Evolutionary conservation across 2,797 vertebrate genomes (phyloP).

Genomic region (Taeniopygia guttata): DNA sequence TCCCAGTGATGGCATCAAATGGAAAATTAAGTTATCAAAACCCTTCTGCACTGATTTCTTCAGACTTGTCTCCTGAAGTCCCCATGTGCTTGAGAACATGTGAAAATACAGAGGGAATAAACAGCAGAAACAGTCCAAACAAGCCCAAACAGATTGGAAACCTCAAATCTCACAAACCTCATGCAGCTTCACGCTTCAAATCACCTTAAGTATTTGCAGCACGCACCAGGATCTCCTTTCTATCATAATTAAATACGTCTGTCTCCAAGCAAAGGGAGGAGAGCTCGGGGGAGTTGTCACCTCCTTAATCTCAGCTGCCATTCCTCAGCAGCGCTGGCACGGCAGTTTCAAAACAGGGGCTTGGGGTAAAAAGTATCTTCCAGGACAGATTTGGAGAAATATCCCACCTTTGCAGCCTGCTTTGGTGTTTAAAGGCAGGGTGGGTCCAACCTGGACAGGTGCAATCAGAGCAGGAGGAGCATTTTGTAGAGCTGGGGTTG

Average conservation of each 20-base stretch:
- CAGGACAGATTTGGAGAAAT: background rate
- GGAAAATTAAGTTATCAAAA: background rate
- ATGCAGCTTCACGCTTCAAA: conserved; percentile 74
- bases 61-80: background rate
- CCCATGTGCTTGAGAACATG: background rate
- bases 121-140: background rate
- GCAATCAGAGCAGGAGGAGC: background rate
- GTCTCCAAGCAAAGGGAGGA: conserved; percentile 71
- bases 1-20: accelerated
- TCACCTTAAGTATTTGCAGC: conserved; percentile 65
- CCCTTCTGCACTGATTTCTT: background rate
- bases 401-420: background rate
- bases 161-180: conserved; percentile 23
- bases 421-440: background rate
- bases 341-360: background rate
- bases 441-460: background rate
- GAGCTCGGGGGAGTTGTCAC: conserved; percentile 52
- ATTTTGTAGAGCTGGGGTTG: accelerated
- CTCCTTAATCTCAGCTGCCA: conserved; percentile 45
- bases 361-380: background rate
- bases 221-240: conserved; percentile 64
- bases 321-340: background rate
- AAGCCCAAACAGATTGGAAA: conserved; percentile 22
- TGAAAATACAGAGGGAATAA: background rate
- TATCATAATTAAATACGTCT: conserved; percentile 78